Evolutionary conservation across 2,888 invertebrate species (phyloP).

Genomic region (Rhyacophila evoluta): DNA sequence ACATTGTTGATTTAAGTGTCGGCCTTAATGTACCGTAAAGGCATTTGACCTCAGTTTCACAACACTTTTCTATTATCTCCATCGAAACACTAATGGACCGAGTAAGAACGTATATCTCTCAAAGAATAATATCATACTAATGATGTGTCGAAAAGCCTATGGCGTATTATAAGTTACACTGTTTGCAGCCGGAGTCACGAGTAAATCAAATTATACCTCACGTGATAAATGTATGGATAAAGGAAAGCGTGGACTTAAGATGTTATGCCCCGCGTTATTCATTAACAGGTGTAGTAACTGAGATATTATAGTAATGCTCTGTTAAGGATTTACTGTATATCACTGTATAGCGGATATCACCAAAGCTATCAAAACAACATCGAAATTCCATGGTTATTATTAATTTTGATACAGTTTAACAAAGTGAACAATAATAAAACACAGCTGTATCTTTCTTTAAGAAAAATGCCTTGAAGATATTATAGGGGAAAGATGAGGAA

Average conservation of each 20-base stretch:
- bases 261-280: not conserved
- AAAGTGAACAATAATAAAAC: too few relatives aligned
- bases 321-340: not conserved
- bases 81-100: not conserved
- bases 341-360: too few relatives aligned
- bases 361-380: too few relatives aligned
- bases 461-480: too few relatives aligned
- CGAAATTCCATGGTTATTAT: too few relatives aligned
- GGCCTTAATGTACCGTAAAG: not conserved
- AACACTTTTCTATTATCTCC: constrained; percentile 12
- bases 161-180: not conserved
- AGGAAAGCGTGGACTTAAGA: not conserved
- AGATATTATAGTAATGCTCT: not conserved
- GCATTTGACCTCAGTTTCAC: constrained; percentile 8
- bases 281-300: not conserved
- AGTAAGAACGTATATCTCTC: not conserved
- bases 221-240: not conserved
- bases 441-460: too few relatives aligned
- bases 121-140: not conserved
- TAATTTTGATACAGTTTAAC: too few relatives aligned
- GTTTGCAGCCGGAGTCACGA: not conserved
- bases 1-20: constrained; percentile 10
- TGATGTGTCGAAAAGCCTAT: constrained; percentile 9
- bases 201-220: not conserved
- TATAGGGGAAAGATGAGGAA: too few relatives aligned